A percentile compares a stretch with the other conserved stretches of the same genome.
Evolutionary conservation across 1,140 invertebrate genomes (phyloP).

Genomic region (Chrysomallon squamiferum): DNA sequence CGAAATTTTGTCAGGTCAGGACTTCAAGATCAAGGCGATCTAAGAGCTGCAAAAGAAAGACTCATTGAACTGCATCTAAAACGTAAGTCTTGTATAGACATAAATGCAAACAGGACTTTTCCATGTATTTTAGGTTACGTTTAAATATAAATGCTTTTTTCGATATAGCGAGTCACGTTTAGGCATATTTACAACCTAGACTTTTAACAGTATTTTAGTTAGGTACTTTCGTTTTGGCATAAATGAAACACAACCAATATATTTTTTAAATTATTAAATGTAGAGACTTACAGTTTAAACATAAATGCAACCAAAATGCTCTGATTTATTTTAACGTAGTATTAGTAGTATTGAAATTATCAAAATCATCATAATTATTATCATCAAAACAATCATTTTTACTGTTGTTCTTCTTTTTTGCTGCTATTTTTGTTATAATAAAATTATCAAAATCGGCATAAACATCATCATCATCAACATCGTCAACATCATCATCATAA

Average conservation of each 20-base stretch:
- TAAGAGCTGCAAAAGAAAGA: not conserved
- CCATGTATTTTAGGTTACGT: not conserved
- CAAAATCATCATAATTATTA: too few species aligned
- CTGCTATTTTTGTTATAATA: too few species aligned
- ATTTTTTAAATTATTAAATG: too few species aligned
- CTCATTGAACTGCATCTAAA: not conserved
- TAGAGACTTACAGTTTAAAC: too few species aligned
- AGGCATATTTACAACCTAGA: not conserved
- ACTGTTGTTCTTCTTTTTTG: too few species aligned
- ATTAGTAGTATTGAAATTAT: too few species aligned
- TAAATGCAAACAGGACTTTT: not conserved
- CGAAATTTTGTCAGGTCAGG: not conserved
- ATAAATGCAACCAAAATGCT: too few species aligned
- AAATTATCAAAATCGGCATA: too few species aligned
- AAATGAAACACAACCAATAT: not conserved
- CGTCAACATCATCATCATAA: too few species aligned
- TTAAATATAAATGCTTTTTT: not conserved
- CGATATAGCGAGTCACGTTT: not conserved
- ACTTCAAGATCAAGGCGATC: not conserved
- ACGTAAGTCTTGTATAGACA: not conserved
- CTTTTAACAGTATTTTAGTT: not conserved
- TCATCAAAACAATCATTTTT: too few species aligned
- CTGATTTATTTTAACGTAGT: too few species aligned
- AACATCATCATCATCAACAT: too few species aligned
- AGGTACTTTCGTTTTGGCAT: not conserved